Evolutionary conservation across 1,140 invertebrate genomes (phyloP).

Genomic region (Brachionus asplanchnoidis): DNA sequence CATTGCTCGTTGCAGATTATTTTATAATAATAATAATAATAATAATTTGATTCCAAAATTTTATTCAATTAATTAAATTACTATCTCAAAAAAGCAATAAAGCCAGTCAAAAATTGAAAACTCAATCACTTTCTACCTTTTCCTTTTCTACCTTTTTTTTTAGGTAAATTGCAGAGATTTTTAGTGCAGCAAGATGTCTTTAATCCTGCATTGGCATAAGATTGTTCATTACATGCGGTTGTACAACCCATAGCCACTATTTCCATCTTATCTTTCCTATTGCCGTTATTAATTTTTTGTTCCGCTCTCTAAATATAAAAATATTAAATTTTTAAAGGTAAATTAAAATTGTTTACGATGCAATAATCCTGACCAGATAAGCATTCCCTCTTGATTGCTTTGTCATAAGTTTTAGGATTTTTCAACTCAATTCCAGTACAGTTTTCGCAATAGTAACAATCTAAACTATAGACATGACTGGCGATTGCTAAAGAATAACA

Average conservation of each 20-base stretch:
- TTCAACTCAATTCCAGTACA: background rate
- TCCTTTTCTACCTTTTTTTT: background rate
- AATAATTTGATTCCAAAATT: too few species aligned
- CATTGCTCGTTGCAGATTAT: too few species aligned
- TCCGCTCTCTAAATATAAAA: background rate
- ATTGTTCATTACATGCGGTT: background rate
- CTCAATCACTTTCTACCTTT: background rate
- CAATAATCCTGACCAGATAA: background rate
- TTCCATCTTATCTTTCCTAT: background rate
- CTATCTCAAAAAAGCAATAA: too few species aligned
- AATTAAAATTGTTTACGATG: background rate
- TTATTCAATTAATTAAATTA: too few species aligned
- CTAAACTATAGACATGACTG: background rate
- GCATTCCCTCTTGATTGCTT: background rate
- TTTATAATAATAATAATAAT: too few species aligned
- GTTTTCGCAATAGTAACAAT: background rate
- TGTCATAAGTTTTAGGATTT: background rate
- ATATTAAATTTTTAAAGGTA: background rate
- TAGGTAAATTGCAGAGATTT: background rate
- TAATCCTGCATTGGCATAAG: background rate
- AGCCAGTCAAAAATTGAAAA: too few species aligned
- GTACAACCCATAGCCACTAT: background rate
- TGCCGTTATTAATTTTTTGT: background rate
- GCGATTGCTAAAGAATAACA: background rate
- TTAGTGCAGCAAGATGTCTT: background rate